Base-by-base conservation (phyloP, 2,888 invertebrate genomes). In the Tipula vernalis region DNA sequence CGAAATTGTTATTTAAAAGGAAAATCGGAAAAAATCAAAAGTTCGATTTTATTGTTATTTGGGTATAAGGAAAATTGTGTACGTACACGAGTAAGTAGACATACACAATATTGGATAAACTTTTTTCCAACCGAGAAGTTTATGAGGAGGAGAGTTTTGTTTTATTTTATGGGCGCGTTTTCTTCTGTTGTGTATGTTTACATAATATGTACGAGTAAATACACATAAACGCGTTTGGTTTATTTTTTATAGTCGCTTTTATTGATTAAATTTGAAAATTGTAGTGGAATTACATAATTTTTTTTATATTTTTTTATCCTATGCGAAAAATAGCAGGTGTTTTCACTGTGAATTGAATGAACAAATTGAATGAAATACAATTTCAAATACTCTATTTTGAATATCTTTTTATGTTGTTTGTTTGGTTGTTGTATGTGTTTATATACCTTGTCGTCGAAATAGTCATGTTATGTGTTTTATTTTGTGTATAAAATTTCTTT, bases 341-440 rank as follows among this genome's bases (percentile, higher is more conserved):
- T 71, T 71, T 71, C 71, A 71, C 71, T 71, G 71, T 71, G 71
- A 71, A 71, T 71, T 71, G 71, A 71, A 71, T 28, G 71, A 71
- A 71, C 71, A 71, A 71, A 71, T 71, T 71, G 71, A 71, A 71
- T 71, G 71, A 71, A 71, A 71, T 71, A 71, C 71, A 71, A 71
- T 71, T 71, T 71, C 28, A 10, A 71, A 28, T 71, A 28, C 28
- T 71, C 71, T 71, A 18, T 71, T 71, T 71, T 71, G 71, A 71
- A 71, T 71, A 10, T 71, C 10, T 28, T 28, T 71, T 6, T 71
- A 10, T 18, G 10, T 71, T 71, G 28, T 71, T 71, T 71, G 71
- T 28, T 71, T 71, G 51, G 10, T 51, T 51, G 51, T 51, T 51
- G 28, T 71, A 10, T 28, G 28, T 57, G 15, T 57, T 1, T 12